Conservation (phyloP, 1,140 invertebrate species). For the Papilio polyxenes region DNA sequence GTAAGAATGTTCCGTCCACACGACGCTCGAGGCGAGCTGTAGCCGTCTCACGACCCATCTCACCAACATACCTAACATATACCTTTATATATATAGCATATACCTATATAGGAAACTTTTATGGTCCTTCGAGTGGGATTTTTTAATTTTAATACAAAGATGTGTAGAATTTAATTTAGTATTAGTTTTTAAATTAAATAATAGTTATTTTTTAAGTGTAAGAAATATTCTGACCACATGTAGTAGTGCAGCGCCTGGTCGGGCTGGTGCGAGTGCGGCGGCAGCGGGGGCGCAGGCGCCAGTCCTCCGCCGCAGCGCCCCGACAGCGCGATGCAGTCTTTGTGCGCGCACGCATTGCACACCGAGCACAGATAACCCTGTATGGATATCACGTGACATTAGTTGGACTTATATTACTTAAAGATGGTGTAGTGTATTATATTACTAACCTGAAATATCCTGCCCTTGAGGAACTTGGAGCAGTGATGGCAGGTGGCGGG, state of each 20-base stretch:
- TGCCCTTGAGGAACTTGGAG: conserved; percentile 93
- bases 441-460: conserved; percentile 88
- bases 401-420: background rate
- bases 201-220: background rate
- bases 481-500: conserved; percentile 91
- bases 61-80: conserved; percentile 87
- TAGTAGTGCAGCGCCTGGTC: conserved; percentile 82
- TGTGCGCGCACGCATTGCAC: conserved; percentile 88
- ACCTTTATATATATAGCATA: background rate
- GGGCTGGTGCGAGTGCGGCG: conserved; percentile 79
- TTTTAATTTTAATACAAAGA: background rate
- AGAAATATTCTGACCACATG: conserved; percentile 73
- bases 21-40: conserved; percentile 88
- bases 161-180: background rate
- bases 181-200: too few relatives aligned
- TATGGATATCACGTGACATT: background rate
- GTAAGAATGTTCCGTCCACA: conserved; percentile 93
- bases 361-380: conserved; percentile 90
- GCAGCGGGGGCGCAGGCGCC: conserved; percentile 77
- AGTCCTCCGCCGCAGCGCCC: conserved; percentile 83
- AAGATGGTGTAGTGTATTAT: background rate
- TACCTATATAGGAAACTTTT: too few relatives aligned
- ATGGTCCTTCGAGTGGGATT: conserved; percentile 12
- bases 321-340: conserved; percentile 87
- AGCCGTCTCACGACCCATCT: conserved; percentile 92